Base-by-base conservation (phyloP, 2,113 vertebrate genomes). In the Hydropotes inermis region DNA sequence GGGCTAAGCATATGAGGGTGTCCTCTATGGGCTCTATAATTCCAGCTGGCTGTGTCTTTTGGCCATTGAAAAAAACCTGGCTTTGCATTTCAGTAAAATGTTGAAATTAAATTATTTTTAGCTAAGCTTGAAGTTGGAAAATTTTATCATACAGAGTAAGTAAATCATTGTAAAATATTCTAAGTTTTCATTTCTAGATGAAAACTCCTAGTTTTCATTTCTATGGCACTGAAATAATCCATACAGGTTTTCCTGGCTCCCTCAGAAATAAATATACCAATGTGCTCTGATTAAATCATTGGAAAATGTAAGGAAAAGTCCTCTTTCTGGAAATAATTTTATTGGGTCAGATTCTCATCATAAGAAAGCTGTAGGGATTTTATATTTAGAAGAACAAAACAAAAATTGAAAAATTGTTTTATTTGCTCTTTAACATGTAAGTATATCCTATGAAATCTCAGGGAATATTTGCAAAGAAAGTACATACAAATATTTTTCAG, bases 61-160 rank as follows among this genome's bases (percentile, higher is more conserved):
- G 97, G 90, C 90, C 90, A 97, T 43, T 95, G 91, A 92, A 86
- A 87, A 92, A 82, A 94, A 96, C 50, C 47, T 96, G 94, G 93
- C 88, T 92, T 97, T 97, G 93, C 33, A 39, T 97, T 97, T 98
- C 86, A 96, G 93, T 96, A 97, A 97, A 98, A 94, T 64, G 85
- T 94, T 96, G 86, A 93, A 97, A 98, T 97, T 97, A 96, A 97
- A 97, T 98, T 98, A 95, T 83, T 94, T 97, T 96, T 93, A 93
- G 86, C 87, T 94, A 94, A 97, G 87, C 79, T 96, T 70, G 74
- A 95, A 97, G 45, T 96, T 97, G 95, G 95, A 97, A 97, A 97
- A 89, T 96, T 91, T 96, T 97, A 95, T 95, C 94, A 74, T 83
- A 64, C 43, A 87, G 74, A 95, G 36, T 95, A 55, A 96, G 94